Percentiles rank a stretch among this genome's conserved stretches.
These are phyloP conservation scores for Hyperopisus bebe DNA, from an alignment of 2,113 vertebrate species.

Conservation along the genomic window DNA sequence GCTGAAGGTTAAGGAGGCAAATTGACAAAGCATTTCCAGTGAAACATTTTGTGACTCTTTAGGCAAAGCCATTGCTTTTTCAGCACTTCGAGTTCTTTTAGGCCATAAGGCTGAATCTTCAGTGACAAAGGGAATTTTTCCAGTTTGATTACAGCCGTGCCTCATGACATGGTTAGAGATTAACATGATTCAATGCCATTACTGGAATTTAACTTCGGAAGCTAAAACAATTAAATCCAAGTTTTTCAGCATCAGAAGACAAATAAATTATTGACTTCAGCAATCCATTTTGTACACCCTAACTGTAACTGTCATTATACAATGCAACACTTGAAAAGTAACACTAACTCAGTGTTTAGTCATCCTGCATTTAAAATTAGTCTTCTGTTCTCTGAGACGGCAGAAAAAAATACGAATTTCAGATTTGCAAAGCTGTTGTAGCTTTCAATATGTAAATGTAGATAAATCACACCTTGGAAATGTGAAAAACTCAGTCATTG, in stretches of 20 bases:
- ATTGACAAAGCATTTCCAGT: background rate
- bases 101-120: background rate
- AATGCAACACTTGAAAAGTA: background rate
- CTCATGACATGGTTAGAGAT: too few relatives aligned
- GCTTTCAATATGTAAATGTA: conserved; percentile 2
- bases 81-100: background rate
- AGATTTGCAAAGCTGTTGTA: background rate
- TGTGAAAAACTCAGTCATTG: background rate
- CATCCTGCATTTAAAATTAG: background rate
- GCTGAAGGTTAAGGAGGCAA: background rate
- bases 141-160: background rate
- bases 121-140: background rate
- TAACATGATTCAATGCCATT: background rate
- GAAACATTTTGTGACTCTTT: background rate
- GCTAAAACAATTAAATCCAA: background rate
- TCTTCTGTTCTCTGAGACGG: background rate
- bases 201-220: background rate
- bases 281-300: background rate
- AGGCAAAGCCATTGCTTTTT: background rate
- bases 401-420: conserved; percentile 6
- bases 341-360: background rate
- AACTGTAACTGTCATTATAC: background rate
- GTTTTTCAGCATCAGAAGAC: background rate
- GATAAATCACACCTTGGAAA: conserved; percentile 17
- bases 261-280: background rate